A percentile compares a stretch with the other conserved stretches of the same genome.
phyloP scores from a whole-genome alignment of 1,140 invertebrate species.

The Diabrotica virgifera region DNA sequence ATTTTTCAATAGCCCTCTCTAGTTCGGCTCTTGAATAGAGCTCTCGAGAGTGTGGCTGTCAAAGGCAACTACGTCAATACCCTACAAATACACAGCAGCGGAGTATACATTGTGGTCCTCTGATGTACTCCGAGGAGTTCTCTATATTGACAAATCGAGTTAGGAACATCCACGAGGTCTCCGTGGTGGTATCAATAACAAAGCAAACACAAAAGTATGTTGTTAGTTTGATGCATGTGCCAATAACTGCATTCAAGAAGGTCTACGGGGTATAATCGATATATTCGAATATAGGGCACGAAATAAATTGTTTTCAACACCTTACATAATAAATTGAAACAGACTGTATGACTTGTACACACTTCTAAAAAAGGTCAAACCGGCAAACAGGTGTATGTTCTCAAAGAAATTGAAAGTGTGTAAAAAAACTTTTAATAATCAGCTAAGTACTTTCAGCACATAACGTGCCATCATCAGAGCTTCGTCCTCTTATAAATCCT shows the following conservation, averaged over 20 bases:
- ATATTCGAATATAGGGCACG: no score
- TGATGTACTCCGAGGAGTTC: neutral
- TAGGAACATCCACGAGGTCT: neutral
- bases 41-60: constrained; percentile 1
- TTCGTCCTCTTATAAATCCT: no score
- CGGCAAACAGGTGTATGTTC: no score
- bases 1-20: neutral
- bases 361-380: no score
- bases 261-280: no score
- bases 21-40: neutral
- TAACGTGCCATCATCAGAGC: no score
- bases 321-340: no score
- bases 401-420: no score
- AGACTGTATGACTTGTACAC: no score
- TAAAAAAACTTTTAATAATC: no score
- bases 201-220: neutral
- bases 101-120: neutral
- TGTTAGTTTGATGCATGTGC: constrained; percentile 2
- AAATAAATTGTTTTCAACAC: no score
- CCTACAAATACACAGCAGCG: neutral
- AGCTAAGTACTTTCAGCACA: no score
- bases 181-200: constrained; percentile 2
- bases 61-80: neutral
- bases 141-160: constrained; percentile 1
- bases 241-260: neutral